phyloP scores from a whole-genome alignment of 2,113 vertebrate genomes.

The Chionomys nivalis region DNA sequence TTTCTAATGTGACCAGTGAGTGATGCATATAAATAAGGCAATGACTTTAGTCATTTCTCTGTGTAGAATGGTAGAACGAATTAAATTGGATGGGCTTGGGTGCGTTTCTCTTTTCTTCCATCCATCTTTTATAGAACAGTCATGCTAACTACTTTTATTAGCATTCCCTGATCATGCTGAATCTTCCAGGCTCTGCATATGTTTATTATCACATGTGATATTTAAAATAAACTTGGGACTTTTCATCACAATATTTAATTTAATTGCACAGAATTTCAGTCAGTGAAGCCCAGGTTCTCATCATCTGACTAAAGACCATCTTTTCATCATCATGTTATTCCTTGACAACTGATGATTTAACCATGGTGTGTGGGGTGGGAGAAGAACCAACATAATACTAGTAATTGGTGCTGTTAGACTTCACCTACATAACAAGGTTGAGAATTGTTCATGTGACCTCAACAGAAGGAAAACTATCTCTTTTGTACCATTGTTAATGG shows the following conservation, averaged over 20 bases:
- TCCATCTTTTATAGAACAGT: conserved; percentile 3
- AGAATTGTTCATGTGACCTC: not conserved
- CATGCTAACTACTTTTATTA: not conserved
- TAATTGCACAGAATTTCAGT: not conserved
- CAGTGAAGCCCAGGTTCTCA: not conserved
- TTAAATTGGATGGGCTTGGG: not conserved
- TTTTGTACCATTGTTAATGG: not conserved
- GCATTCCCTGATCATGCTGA: not conserved
- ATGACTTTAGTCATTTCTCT: conserved; percentile 52
- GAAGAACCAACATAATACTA: not conserved
- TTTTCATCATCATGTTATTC: not conserved
- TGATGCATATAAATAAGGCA: conserved; percentile 37
- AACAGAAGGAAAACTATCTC: not conserved
- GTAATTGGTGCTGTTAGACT: not conserved
- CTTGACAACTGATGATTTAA: not conserved
- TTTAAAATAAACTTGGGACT: not conserved
- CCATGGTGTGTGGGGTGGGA: not conserved
- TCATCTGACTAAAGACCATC: not conserved
- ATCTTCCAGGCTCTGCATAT: not conserved
- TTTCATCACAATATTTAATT: conserved; percentile 31
- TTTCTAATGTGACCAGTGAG: conserved; percentile 58
- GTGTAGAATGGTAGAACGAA: conserved; percentile 16
- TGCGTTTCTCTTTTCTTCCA: conserved; percentile 1
- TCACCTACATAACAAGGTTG: not conserved
- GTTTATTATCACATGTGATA: not conserved